phyloP scores from a whole-genome alignment of 2,797 vertebrate genomes.

The Simalia tracyae region DNA sequence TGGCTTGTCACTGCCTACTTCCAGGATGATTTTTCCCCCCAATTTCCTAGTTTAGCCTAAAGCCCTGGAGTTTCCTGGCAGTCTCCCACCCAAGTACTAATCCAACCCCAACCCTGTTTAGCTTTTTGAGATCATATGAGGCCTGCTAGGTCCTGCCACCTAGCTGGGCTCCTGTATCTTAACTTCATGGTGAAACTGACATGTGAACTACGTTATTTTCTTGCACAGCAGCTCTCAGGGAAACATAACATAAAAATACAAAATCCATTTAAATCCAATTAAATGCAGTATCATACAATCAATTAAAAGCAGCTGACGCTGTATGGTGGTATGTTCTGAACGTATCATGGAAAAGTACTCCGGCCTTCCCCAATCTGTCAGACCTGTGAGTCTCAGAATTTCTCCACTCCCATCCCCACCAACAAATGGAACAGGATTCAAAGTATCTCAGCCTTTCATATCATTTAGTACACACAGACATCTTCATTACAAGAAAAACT shows the following conservation, averaged over 20 bases:
- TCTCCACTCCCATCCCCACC: too few relatives aligned
- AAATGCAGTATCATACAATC: not conserved
- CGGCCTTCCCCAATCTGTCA: not conserved
- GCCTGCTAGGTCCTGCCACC: not conserved
- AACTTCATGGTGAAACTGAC: not conserved
- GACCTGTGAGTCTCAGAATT: not conserved
- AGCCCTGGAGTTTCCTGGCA: not conserved
- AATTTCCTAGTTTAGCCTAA: not conserved
- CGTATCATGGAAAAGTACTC: not conserved
- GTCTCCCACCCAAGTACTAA: not conserved
- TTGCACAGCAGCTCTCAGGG: not conserved
- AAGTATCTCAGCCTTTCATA: not conserved
- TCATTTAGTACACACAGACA: not conserved
- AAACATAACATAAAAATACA: not conserved
- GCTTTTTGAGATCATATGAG: not conserved
- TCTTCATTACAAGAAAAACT: not conserved
- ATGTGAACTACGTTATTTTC: not conserved
- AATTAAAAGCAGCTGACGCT: not conserved
- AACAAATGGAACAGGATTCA: not conserved
- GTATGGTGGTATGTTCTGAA: not conserved
- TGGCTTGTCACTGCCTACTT: not conserved
- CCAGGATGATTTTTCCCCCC: not conserved
- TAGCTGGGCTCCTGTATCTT: not conserved
- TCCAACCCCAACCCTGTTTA: not conserved
- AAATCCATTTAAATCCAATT: not conserved